Percentiles rank a stretch among this genome's conserved stretches.
These are phyloP conservation scores for Brotula barbata DNA, from an alignment of 2,797 vertebrate species.

Conservation along the genomic window DNA sequence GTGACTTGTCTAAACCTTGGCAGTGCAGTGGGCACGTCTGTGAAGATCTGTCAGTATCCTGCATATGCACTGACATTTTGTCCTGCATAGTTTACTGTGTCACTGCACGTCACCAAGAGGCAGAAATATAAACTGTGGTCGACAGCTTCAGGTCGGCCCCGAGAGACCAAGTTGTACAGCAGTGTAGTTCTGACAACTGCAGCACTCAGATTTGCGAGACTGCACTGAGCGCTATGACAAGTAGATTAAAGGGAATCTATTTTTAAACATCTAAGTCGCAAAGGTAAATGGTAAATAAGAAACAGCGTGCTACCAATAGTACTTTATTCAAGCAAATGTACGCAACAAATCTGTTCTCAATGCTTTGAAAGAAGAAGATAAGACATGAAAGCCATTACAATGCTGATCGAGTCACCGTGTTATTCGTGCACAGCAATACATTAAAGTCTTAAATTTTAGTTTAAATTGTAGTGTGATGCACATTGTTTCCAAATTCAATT, in stretches of 20 bases:
- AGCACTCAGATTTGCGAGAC: neutral
- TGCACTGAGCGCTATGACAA: neutral
- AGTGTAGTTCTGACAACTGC: neutral
- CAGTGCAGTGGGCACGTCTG: conserved; percentile 8
- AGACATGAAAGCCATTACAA: no score
- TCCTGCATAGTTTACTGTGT: conserved; percentile 5
- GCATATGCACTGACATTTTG: conserved; percentile 8
- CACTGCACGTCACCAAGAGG: conserved; percentile 16
- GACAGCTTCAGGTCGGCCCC: conserved; percentile 7
- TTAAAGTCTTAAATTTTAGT: no score
- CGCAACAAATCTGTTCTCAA: no score
- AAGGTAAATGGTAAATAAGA: no score
- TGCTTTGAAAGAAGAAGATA: no score
- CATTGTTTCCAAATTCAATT: no score
- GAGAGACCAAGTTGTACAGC: neutral
- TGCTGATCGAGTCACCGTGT: no score
- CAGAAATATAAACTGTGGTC: conserved; percentile 10
- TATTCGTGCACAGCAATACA: no score
- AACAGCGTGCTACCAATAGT: no score
- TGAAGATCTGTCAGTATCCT: conserved; percentile 31
- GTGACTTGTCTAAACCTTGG: neutral
- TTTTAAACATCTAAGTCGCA: neutral
- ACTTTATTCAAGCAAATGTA: no score
- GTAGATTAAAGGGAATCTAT: neutral
- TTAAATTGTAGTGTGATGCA: no score